Base-by-base conservation (phyloP, 1,140 invertebrate genomes). In the Oscheius sp. region DNA sequence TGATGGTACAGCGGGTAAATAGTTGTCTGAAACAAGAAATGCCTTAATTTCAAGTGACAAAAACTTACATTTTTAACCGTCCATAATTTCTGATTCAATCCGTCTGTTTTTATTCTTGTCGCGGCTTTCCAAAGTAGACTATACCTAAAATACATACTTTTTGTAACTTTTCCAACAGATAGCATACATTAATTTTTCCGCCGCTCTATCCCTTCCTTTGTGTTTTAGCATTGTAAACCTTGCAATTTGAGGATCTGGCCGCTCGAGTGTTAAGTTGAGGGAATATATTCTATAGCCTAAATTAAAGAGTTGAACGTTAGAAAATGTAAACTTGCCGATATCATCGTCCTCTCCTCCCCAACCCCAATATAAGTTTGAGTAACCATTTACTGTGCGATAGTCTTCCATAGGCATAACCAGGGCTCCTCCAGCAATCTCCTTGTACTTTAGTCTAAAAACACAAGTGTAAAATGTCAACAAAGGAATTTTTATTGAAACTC, bases 351-450 rank as follows among this genome's bases (percentile, higher is more conserved):
- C 68, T 10, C 74, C 74, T 1, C 87, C 91, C 91, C 91, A 93
- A 0, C 91, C 92, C 87, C 89, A 93, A 86, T 91, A 95, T 29
- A 89, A 85, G 86, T 95, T 95, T 18, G 92, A 93, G 88, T 95
- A 95, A 1, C 95, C 94, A 87, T 97, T 97, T 1, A 93, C 89
- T 75, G 86, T 84, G 68, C 89, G 87, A 84, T 91, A 95, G 77
- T 90, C 89, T 18, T 88, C 85, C 7, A 86, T 86, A 46, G 79
- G 85, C 62, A 90, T 86, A 3, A 88, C 87, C 68, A 89, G 86
- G 0, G 88, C 89, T 10, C 90, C 90, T 18, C 90, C 90, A 85
- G 96, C 95, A 68, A 97, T 90, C 82, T 90, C 90, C 79, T 87
- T 88, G 85, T 93, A 97, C 82, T 90, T 94, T 85, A 94, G 88